Base-by-base conservation (phyloP, 2,797 vertebrate species). In the Poliocrania exsul region DNA sequence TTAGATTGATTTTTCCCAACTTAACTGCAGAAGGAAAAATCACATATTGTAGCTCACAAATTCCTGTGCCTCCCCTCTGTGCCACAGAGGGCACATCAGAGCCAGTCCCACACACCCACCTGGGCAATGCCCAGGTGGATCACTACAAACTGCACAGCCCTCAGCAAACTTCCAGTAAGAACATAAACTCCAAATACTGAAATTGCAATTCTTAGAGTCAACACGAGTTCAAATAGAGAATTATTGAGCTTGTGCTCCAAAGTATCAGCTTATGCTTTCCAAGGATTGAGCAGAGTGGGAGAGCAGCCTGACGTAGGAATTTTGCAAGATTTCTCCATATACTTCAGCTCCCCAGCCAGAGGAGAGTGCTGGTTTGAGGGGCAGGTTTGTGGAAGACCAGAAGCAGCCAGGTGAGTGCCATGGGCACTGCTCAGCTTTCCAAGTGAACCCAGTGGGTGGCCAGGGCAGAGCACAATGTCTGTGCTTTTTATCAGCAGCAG, bases 401-500 rank as follows among this genome's bases (percentile, higher is more conserved):
- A 7, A 28, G 16, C 2, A 5, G 81, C 26, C 62, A 72, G 40
- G 44, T 38, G 62, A 89, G 38, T 0, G 24, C 25, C 71, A 66
- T 0, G 7, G n/a, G 33, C 26, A 24, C 64, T 0, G 14, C 17
- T 11, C 65, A 82, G 77, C 38, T 78, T 53, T 44, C 2, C 4
- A 58, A 51, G 51, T 8, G 46, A 71, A 28, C 0, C 2, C 2
- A 11, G 23, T 1, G 37, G 50, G 92, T 19, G 73, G 82, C 73
- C 29, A 1, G 62, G 51, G 37, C 72, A 31, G 14, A 88, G 37
- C 4, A 20, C n/a, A 33, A 1, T 15, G 3, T 24, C 44, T 58
- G 72, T 9, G 28, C 62, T 38, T 60, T 54, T 29, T n/a, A 50
- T 11, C 38, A 62, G 38, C 51, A 35, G 25, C 0, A 72, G 62